A percentile compares a stretch with the other conserved stretches of the same genome.
phyloP scores from a whole-genome alignment of 2,113 vertebrate genomes.

The Sphaerodactylus townsendi region DNA sequence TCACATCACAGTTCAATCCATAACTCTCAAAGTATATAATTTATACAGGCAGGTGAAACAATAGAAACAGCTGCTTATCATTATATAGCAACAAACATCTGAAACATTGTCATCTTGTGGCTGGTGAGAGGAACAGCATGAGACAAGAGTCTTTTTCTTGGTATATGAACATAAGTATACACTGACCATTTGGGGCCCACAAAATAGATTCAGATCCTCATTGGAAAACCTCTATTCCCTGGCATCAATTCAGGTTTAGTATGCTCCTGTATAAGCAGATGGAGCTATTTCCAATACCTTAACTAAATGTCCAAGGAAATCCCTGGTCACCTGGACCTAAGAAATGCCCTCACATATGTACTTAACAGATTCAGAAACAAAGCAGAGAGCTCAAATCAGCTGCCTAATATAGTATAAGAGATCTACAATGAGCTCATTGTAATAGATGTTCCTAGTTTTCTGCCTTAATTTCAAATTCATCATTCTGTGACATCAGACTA shows the following conservation, averaged over 20 bases:
- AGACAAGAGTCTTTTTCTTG: not conserved
- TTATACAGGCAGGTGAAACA: conserved; percentile 10
- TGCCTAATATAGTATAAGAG: not conserved
- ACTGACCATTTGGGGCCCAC: not conserved
- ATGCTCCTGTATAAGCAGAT: not conserved
- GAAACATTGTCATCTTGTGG: conserved; percentile 64
- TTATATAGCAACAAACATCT: conserved; percentile 36
- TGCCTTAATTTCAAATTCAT: not conserved
- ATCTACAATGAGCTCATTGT: not conserved
- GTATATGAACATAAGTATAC: not conserved
- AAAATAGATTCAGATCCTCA: not conserved
- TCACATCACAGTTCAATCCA: conserved; percentile 25
- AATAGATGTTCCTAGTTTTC: not conserved
- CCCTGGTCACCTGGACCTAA: not conserved
- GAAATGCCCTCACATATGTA: not conserved
- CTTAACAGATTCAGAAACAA: not conserved
- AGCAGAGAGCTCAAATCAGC: not conserved
- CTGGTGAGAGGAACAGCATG: conserved; percentile 37
- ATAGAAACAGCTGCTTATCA: not conserved
- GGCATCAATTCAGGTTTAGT: not conserved
- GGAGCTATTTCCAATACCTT: not conserved
- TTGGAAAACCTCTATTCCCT: not conserved
- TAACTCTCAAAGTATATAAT: not conserved
- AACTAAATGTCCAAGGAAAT: not conserved
- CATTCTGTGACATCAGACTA: not conserved